Evolutionary conservation across 2,888 invertebrate species (phyloP).

Genomic region (Cryptocephalus primarius): DNA sequence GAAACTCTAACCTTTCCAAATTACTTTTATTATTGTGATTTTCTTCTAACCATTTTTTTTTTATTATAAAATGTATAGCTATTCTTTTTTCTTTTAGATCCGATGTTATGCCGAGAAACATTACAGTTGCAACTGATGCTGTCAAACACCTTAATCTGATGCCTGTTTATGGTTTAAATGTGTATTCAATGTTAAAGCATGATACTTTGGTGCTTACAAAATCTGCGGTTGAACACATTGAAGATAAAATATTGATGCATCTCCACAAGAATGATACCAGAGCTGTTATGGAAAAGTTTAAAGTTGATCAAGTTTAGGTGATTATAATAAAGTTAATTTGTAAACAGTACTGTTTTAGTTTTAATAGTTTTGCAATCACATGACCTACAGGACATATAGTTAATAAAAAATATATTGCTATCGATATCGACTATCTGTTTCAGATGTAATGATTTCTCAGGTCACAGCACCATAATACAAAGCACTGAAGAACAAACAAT

Average conservation of each 20-base stretch:
- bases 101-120: conserved; percentile 81
- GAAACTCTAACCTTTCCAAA: too few species aligned
- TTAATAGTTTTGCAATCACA: too few species aligned
- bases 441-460: too few species aligned
- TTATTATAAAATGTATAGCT: neutral
- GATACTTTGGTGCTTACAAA: conserved; percentile 82
- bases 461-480: too few species aligned
- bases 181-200: conserved; percentile 94
- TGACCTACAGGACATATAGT: too few species aligned
- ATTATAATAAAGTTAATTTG: too few species aligned
- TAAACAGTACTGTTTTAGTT: too few species aligned
- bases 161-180: conserved; percentile 94
- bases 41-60: neutral
- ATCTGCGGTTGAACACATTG: conserved; percentile 73
- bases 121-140: conserved; percentile 66
- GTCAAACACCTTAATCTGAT: conserved; percentile 84
- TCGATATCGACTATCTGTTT: too few species aligned
- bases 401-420: too few species aligned
- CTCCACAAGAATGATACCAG: conserved; percentile 49
- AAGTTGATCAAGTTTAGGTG: conserved; percentile 42
- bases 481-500: too few species aligned
- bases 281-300: conserved; percentile 41
- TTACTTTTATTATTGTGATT: too few species aligned
- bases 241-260: conserved; percentile 62
- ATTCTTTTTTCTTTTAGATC: conserved; percentile 46